Base-by-base conservation (phyloP, 2,888 invertebrate genomes). In the Coelopa pilipes region DNA sequence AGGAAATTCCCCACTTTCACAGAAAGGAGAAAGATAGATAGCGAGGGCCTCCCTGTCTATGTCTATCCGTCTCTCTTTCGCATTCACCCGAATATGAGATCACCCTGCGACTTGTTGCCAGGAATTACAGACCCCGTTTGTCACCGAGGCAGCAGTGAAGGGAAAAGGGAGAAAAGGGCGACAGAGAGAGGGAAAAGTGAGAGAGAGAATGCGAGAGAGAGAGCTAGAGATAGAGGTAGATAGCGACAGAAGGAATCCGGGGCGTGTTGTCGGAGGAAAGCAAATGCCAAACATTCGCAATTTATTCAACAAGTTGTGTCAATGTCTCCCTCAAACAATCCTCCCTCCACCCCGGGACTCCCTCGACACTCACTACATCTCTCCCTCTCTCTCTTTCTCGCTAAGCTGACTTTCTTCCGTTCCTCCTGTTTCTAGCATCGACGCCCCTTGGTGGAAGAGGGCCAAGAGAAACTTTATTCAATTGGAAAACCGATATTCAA, bases 261-360 rank as follows among this genome's bases (percentile, higher is more conserved):
- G 34, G 34, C 2, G 34, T 2, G 7, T 34, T 34, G 4, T 4
- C 7, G 34, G 34, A 7, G 34, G 9, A 34, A n/a, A 46, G 57
- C 19, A 69, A 57, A 57, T 57, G 57, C 57, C 57, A 69, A 69
- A 69, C 69, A 69, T 69, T 69, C 57, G 46, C 69, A 69, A 57
- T 69, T 69, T 69, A 46, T 69, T 69, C 59, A 69, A 69, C 69
- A 69, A 69, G 59, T 59, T 57, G 45, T 69, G 57, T 57, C 34
- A 57, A 69, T 19, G 57, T 34, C 34, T 15, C 10, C 53, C 45
- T n/a, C 45, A 45, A 57, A 53, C n/a, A 55, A 53, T n/a, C n/a
- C n/a, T 2, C 34, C 7, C 15, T 17, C 17, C 17, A 47, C 21
- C 15, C 65, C 17, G 19, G 12, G 12, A 19, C 49, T 19, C 46